Conservation (phyloP, 2,113 vertebrate species). For the Dicentrarchus labrax region DNA sequence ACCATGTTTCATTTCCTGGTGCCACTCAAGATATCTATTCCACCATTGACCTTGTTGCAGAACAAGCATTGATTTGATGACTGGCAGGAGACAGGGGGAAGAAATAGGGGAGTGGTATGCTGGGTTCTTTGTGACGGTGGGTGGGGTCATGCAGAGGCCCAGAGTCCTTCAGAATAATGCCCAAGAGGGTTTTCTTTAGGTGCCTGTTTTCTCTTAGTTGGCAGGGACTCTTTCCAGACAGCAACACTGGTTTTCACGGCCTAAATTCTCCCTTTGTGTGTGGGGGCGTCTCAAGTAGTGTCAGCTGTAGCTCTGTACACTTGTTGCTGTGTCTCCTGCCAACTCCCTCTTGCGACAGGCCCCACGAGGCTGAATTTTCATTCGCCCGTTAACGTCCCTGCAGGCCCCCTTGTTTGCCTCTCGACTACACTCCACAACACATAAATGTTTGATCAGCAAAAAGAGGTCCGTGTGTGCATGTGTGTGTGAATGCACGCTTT, state of each 20-base stretch:
- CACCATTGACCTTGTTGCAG: constrained; percentile 1
- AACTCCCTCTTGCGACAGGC: constrained; percentile 29
- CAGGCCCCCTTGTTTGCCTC: constrained; percentile 17
- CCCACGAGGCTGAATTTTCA: constrained; percentile 10
- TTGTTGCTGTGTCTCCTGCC: constrained; percentile 42
- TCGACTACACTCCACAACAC: neutral
- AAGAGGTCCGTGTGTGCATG: constrained; percentile 25
- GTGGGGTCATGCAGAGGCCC: constrained; percentile 20
- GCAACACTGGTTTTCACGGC: constrained; percentile 32
- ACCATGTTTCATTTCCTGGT: neutral
- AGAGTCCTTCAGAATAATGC: constrained; percentile 15
- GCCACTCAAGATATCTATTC: constrained; percentile 4
- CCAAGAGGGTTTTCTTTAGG: constrained; percentile 21
- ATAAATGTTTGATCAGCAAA: constrained; percentile 24
- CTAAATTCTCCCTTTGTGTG: constrained; percentile 52
- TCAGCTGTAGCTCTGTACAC: constrained; percentile 51
- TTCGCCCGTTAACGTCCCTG: constrained; percentile 34
- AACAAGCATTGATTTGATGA: constrained; percentile 21
- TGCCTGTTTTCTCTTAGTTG: constrained; percentile 45
- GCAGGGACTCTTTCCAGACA: constrained; percentile 28
- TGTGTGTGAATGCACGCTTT: constrained; percentile 47
- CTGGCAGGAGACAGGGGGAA: neutral
- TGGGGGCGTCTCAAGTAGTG: constrained; percentile 42
- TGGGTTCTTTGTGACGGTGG: neutral
- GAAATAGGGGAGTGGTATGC: neutral